Conservation (phyloP, 2,888 invertebrate genomes). For the Drosophila stalkeri region DNA sequence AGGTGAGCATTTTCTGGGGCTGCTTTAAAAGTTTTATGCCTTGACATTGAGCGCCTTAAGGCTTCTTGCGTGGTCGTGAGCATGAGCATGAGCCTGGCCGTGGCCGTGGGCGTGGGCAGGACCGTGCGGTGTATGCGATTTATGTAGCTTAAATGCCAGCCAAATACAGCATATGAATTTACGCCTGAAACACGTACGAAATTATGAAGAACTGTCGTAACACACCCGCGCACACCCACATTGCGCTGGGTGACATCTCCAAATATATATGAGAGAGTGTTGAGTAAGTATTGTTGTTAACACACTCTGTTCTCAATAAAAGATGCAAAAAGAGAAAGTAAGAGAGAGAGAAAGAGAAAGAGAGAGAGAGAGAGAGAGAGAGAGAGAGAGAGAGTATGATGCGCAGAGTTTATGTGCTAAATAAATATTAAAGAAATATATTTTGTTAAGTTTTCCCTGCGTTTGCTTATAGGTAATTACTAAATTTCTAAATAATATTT, state of each 20-base stretch:
- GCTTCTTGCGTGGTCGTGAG: slow-evolving; percentile 39
- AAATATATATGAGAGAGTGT: neutral
- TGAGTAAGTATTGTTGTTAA: slow-evolving; percentile 14
- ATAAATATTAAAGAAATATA: neutral
- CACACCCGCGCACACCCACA: neutral
- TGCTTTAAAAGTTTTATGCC: slow-evolving; percentile 63
- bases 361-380: neutral
- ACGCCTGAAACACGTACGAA: slow-evolving; percentile 59
- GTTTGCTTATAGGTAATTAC: no score
- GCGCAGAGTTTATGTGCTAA: neutral
- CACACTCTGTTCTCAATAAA: slow-evolving; percentile 4
- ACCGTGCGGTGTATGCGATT: slow-evolving; percentile 35
- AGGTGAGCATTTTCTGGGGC: slow-evolving; percentile 50
- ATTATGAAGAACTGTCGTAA: slow-evolving; percentile 49
- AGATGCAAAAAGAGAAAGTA: neutral
- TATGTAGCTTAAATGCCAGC: slow-evolving; percentile 75
- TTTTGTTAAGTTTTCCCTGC: neutral
- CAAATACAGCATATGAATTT: slow-evolving; percentile 61
- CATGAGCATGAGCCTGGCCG: neutral
- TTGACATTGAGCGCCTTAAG: slow-evolving; percentile 69
- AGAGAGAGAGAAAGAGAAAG: neutral
- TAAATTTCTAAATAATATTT: neutral
- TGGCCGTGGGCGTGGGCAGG: no score
- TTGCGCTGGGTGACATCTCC: slow-evolving; percentile 21
- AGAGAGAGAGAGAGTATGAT: neutral